phyloP scores from a whole-genome alignment of 2,113 vertebrate genomes.

The Anhinga anhinga region DNA sequence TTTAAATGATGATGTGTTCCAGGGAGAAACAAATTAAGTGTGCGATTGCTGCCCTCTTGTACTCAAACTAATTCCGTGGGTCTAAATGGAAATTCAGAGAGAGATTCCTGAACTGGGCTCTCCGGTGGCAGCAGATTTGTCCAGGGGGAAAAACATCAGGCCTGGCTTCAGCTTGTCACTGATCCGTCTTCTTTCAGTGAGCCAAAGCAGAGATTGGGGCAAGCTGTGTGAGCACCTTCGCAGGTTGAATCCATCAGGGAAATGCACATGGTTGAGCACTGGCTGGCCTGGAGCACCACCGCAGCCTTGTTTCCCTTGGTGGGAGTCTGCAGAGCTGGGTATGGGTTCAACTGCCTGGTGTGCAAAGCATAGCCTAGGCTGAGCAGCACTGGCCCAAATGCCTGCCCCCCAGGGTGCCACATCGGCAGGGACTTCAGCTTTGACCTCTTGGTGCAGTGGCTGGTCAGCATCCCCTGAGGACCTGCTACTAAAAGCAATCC shows the following conservation, averaged over 20 bases:
- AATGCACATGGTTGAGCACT: not conserved
- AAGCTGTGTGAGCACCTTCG: not conserved
- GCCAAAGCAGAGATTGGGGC: not conserved
- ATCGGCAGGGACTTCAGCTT: not conserved
- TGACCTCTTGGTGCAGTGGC: not conserved
- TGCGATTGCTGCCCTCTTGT: not conserved
- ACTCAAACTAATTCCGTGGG: not conserved
- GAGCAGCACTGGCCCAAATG: fast-evolving
- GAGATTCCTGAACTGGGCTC: not conserved
- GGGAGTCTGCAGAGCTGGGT: not conserved
- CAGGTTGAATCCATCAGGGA: not conserved
- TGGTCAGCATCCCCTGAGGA: fast-evolving
- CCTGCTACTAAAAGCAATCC: not conserved
- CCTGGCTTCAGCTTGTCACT: not conserved
- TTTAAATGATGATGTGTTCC: not conserved
- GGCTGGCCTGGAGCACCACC: not conserved
- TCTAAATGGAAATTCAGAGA: not conserved
- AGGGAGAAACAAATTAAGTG: conserved; percentile 23
- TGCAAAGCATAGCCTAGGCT: not conserved
- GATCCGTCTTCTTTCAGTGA: not conserved
- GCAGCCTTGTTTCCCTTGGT: not conserved
- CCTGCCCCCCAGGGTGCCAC: not conserved
- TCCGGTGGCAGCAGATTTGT: not conserved
- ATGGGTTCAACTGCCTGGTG: fast-evolving
- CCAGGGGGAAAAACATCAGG: not conserved